Base-by-base conservation (phyloP, 2,113 vertebrate species). In the Tychaedon coryphoeus region DNA sequence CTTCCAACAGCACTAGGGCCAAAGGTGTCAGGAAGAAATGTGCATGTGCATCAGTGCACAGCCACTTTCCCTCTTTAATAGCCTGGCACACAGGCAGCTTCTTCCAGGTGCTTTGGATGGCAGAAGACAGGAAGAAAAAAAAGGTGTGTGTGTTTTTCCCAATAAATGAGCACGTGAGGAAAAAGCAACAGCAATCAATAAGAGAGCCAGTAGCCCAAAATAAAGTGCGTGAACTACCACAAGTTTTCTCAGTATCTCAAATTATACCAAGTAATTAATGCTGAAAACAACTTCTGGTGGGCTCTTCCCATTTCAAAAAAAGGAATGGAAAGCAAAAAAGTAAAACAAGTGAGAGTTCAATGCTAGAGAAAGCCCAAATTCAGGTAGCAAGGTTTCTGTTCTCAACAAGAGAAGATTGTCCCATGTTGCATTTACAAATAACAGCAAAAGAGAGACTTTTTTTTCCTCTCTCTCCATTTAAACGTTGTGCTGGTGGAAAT, bases 221-320 rank as follows among this genome's bases (percentile, higher is more conserved):
- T 33, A 25, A 73, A 81, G 50, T 5, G 6, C 31, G 62, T 72
- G 53, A 92, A 76, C 31, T 50, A 36, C 20, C 19, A 43, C 0
- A 19, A 67, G 34, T 80, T 96, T 80, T 62, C 54, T 71, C 74
- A 77, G 38, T 33, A 38, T 24, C 36, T 62, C 85, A 88, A 73
- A 83, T 77, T 56, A 67, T 40, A 43, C n/a, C 75, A 88, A 57
- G 26, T 86, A 92, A 91, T 86, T 93, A 91, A 80, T 74, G n/a
- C 18, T 77, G 72, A 73, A 83, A 84, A 86, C 50, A 82, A 26
- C 31, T 58, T 74, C 64, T 51, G 50, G 50, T 74, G 62, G 29
- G 22, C 19, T 73, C 34, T 90, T 92, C 56, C 45, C 6, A 10
- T 80, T 90, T 75, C 34, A 72, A 69, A 50, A 50, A 53, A 36